A percentile compares a stretch with the other conserved stretches of the same genome.
Conservation (phyloP, 2,797 vertebrate genomes). For the Dicrostonyx torquatus region DNA sequence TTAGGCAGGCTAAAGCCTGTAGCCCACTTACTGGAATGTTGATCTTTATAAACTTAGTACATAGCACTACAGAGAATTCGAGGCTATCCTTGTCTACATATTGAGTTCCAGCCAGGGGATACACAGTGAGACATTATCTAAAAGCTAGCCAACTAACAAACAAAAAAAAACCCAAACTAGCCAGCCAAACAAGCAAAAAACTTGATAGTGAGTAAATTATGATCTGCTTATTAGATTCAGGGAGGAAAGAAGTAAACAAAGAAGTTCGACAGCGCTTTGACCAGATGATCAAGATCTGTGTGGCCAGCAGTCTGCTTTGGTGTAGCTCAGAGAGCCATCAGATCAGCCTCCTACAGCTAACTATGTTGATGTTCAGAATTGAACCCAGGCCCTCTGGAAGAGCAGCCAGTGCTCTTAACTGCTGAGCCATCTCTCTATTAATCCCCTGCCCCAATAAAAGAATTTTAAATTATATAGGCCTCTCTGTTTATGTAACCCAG, state of each 20-base stretch:
- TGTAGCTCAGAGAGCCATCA: background rate
- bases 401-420: background rate
- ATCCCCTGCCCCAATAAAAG: background rate
- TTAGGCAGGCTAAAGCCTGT: conserved; percentile 19
- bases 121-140: background rate
- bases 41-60: conserved; percentile 49
- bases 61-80: background rate
- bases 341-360: background rate
- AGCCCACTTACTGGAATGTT: background rate
- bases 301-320: background rate
- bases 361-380: background rate
- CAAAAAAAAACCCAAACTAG: background rate
- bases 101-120: background rate
- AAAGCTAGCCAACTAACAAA: background rate
- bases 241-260: background rate
- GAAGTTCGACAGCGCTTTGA: background rate
- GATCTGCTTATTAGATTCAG: conserved; percentile 30
- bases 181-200: background rate
- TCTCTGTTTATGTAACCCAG: background rate
- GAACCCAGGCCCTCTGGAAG: background rate
- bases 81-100: background rate
- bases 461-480: background rate
- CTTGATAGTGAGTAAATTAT: background rate
- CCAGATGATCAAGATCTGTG: background rate
- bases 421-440: background rate